Base-by-base conservation (phyloP, 2,888 invertebrate species). In the Sericinus montela region DNA sequence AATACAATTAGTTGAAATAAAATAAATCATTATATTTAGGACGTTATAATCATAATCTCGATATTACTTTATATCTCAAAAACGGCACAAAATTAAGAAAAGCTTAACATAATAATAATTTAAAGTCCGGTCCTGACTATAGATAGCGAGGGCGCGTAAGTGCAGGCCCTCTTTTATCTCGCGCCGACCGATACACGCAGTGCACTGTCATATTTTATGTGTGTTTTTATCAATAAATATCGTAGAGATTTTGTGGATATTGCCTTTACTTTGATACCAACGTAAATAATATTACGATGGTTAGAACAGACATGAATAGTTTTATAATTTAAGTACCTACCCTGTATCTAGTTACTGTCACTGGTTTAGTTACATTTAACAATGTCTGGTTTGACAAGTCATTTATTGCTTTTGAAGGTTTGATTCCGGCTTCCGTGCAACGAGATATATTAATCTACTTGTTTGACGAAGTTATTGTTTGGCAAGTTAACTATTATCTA, bases 161-260 rank as follows among this genome's bases (percentile, higher is more conserved):
- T 83, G 85, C 85, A 84, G 80, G 70, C 75, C 70, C 72, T 65
- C 83, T 78, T 84, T 85, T 82, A 85, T 85, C 80, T 80, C 67
- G 39, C 67, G 68, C 80, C 78, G 69, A 46, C 72, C 69, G 73
- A 69, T 71, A 70, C 74, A 63, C 60, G 57, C 64, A 60, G 54
- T 54, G 66, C 69, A 54, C 68, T 74, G 76, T 84, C 84, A 82
- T 80, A 83, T 80, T 78, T 76, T 65, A 64, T 80, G 77, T 76
- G 65, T 68, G 69, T 75, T 78, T 76, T 78, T 80, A 76, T 79
- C 79, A 77, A 81, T 80, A 79, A 73, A 68, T 74, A 59, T 57
- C 52, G 49, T 47, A 39, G 52, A 50, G 48, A 48, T 55, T 57
- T 52, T 51, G 52, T 54, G 49, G 53, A 59, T 57, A 58, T 54